Evolutionary conservation across 2,888 invertebrate genomes (phyloP).

Genomic region (Polia nebulosa): DNA sequence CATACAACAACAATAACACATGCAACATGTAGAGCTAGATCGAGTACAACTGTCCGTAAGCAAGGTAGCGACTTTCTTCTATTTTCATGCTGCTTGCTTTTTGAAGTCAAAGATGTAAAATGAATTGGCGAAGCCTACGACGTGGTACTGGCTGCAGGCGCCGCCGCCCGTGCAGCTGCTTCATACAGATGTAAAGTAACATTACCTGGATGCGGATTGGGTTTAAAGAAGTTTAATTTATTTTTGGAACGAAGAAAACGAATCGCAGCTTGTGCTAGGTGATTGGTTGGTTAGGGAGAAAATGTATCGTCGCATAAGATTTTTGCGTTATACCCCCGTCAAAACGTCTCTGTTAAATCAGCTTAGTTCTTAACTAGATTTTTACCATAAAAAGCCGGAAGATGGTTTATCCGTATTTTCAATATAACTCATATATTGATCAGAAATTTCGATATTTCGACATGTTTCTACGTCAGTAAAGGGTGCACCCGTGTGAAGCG

Average conservation of each 20-base stretch:
- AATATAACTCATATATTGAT: not conserved
- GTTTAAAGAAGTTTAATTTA: not conserved
- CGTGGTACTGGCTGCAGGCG: too few relatives aligned
- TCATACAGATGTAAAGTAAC: not conserved
- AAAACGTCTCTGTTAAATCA: too few relatives aligned
- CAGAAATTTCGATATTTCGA: not conserved
- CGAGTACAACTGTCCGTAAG: slow-evolving; percentile 32
- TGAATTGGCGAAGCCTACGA: slow-evolving; percentile 6
- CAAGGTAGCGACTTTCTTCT: slow-evolving; percentile 10
- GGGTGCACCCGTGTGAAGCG: not conserved
- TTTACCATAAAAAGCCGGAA: not conserved
- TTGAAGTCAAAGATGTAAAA: slow-evolving; percentile 1
- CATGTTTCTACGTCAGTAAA: not conserved
- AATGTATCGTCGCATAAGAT: too few relatives aligned
- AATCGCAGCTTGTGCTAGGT: too few relatives aligned
- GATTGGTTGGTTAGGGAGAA: too few relatives aligned
- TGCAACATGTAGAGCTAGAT: slow-evolving; percentile 20
- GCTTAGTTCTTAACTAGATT: not conserved
- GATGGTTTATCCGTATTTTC: not conserved
- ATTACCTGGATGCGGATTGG: not conserved
- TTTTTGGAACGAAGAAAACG: too few relatives aligned
- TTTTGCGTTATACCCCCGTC: too few relatives aligned
- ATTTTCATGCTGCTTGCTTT: not conserved
- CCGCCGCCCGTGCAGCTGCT: too few relatives aligned
- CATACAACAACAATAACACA: too few relatives aligned